Conservation (phyloP, 23 tunicate genomes). For the Halocynthia aurantium region DNA sequence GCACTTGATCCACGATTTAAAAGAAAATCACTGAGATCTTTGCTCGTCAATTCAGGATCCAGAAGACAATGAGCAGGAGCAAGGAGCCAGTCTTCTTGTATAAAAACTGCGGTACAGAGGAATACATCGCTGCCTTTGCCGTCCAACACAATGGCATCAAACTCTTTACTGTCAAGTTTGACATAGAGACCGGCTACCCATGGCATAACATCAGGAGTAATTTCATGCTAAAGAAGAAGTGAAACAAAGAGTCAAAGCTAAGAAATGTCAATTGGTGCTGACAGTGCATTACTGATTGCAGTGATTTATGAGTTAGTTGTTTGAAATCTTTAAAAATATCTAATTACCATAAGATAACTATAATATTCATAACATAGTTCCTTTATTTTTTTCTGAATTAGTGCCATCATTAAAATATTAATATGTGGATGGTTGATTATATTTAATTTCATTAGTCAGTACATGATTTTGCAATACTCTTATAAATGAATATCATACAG, state of each 20-base stretch:
- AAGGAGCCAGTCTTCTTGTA: constrained; percentile 52
- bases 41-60: constrained; percentile 21
- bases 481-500: not conserved
- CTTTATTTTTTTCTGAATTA: not conserved
- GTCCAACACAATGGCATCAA: not conserved
- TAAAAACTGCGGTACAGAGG: constrained; percentile 70
- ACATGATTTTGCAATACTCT: not conserved
- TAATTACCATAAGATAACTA: not conserved
- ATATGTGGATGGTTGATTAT: not conserved
- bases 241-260: no score
- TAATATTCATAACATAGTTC: not conserved
- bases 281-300: no score
- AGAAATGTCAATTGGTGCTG: no score
- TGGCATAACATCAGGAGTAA: constrained; percentile 30
- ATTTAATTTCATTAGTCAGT: not conserved
- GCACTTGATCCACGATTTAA: no score
- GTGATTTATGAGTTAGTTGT: no score
- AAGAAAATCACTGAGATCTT: constrained; percentile 12
- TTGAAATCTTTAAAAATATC: no score
- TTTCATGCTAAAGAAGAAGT: constrained; percentile 14
- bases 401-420: not conserved
- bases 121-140: constrained; percentile 23
- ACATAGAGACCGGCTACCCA: constrained; percentile 79
- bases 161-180: not conserved
- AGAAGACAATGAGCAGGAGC: constrained; percentile 79